A percentile compares a stretch with the other conserved stretches of the same genome.
phyloP scores from a whole-genome alignment of 2,797 vertebrate species.

The Falco rusticolus region DNA sequence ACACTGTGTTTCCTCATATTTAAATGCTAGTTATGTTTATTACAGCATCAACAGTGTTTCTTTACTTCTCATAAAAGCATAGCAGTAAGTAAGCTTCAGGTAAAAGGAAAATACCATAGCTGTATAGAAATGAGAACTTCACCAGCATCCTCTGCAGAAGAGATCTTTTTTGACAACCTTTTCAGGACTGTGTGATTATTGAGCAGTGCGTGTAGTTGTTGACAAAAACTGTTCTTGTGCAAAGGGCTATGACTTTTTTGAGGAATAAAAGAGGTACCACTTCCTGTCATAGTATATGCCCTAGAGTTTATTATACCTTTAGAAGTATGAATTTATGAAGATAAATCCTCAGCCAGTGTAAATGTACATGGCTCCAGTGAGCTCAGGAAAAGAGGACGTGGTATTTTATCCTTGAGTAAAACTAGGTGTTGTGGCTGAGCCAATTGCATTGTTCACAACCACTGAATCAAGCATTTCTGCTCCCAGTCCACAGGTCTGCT shows the following conservation, averaged over 20 bases:
- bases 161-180: neutral
- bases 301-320: neutral
- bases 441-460: neutral
- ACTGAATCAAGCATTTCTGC: neutral
- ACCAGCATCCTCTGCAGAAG: neutral
- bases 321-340: neutral
- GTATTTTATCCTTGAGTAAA: neutral
- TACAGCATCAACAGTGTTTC: neutral
- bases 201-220: neutral
- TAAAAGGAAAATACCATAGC: neutral
- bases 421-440: neutral
- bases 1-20: neutral
- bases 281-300: neutral
- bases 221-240: neutral
- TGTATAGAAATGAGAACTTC: neutral
- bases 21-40: neutral
- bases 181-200: neutral
- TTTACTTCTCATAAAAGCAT: neutral
- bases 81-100: neutral
- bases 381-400: neutral
- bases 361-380: neutral
- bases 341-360: neutral
- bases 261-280: neutral
- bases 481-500: accelerated
- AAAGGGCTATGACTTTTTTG: neutral